Base-by-base conservation (phyloP, 2,797 vertebrate species). In the Poecilia wingei region DNA sequence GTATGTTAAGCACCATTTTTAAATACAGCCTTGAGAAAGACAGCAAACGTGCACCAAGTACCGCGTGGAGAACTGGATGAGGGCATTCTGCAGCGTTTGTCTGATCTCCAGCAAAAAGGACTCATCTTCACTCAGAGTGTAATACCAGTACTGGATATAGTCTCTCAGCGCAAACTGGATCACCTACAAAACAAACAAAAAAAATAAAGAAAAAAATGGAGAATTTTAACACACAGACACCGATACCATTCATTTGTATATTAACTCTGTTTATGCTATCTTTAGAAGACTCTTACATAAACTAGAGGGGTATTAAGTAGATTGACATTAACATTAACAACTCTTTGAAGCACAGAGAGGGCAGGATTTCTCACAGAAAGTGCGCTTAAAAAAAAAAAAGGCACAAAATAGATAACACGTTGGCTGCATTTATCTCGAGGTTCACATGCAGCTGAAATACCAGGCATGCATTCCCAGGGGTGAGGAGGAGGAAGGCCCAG, bases 71-170 rank as follows among this genome's bases (percentile, higher is more conserved):
- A 99, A 99, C 91, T 99, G 96, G 92, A 99, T 97, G 18, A 99
- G 97, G 82, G 98, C 98, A 78, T 98, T 98, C 89, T 99, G 98
- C 90, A 99, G 94, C 6, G 97, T 97, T 92, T 98, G 98, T 80
- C 98, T 96, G 94, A 99, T 98, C 95, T 99, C 98, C 93, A 98
- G 92, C 91, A 99, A 95, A 94, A 99, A 99, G 1, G 98, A 97
- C 85, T 99, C 98, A 89, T 99, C 98, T 86, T 99, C 98, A 9
- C 98, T 99, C 88, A 99, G 93, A 28, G 98, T 99, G 90, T 99
- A 99, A 96, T 99, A 99, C 98, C 98, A 99, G 90, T 99, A 99
- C 91, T 99, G 98, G 83, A 99, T 98, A 82, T 99, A 99, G 92
- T 99, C 98, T 92, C 98, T 96, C 92, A 99, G 92, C 72, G 97